Evolutionary conservation across 2,113 vertebrate species (phyloP).

Genomic region (Otis tarda): DNA sequence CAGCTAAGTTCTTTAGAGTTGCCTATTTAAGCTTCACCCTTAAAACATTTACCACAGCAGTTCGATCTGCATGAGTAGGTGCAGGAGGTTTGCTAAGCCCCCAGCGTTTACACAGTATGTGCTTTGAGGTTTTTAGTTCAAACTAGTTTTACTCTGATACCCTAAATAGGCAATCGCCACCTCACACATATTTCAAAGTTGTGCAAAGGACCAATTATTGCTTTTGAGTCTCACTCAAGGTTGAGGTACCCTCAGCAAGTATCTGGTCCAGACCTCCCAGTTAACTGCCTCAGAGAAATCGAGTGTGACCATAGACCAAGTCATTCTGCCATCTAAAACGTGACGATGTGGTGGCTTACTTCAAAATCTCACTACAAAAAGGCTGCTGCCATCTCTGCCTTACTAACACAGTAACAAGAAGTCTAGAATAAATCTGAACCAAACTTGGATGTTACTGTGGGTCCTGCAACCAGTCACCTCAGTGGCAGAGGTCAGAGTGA

Average conservation of each 20-base stretch:
- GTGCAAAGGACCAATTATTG: not conserved
- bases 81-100: not conserved
- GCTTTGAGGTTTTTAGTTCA: not conserved
- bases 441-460: not conserved
- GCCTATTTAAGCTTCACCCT: not conserved
- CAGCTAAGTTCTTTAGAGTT: not conserved
- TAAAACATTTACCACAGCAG: not conserved
- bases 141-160: not conserved
- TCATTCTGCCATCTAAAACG: not conserved
- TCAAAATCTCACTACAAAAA: not conserved
- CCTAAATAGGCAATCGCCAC: not conserved
- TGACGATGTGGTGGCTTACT: accelerated
- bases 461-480: not conserved
- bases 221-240: not conserved
- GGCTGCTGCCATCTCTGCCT: not conserved
- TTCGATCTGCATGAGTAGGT: not conserved
- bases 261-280: not conserved
- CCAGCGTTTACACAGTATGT: accelerated
- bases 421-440: not conserved
- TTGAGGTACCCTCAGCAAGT: not conserved
- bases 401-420: not conserved
- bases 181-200: not conserved
- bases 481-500: not conserved
- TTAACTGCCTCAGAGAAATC: not conserved
- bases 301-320: not conserved